Evolutionary conservation across 2,113 vertebrate genomes (phyloP), one percentile per base, ranked within the genome.

Genomic region (Callocephalon fimbriatum): DNA sequence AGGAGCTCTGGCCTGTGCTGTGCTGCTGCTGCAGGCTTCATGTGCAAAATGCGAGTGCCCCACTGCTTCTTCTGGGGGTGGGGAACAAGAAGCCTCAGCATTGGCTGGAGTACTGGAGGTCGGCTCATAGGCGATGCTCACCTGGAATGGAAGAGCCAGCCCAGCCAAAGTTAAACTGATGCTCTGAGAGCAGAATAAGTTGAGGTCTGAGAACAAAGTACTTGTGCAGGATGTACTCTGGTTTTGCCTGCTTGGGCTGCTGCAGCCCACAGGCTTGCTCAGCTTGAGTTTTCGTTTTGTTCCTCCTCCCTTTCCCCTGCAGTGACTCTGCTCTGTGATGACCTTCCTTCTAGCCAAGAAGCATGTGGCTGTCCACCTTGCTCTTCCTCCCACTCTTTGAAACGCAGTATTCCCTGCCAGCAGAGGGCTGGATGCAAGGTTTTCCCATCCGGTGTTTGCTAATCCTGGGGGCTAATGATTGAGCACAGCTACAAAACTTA

Each of bases 71-170:
- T 9, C 44, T 44, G 68, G 42, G 40, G 16, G 6, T 2, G 29
- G 35, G 70, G 81, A 76, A 32, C 35, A 14, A 26, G 81, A 56
- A 58, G 65, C 6, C 54, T 81, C 79, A 45, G 2, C 27, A 59
- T 22, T 12, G 59, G 79, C 70, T 54, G 91, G 2, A 71, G 76
- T 8, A 50, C 6, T 32, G 38, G 65, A 14, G 13, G 74, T 31
- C 0, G 4, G 37, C 4, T 91, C 56, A 9, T 20, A 74, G 86
- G 86, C 0, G 35, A 94, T 77, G 76, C 94, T 90, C 0, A 62
- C 89, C 94, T 94, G 83, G 77, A 95, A 90, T 1, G 21, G 86
- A 92, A 96, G 80, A 91, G 76, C 86, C 94, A 67, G 80, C 68
- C 75, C 32, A 0, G 1, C 68, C 22, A 80, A 66, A 54, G 76